These are phyloP conservation scores for Alviniconcha strummeri DNA, from an alignment of 2,888 invertebrate species.

Conservation along the genomic window DNA sequence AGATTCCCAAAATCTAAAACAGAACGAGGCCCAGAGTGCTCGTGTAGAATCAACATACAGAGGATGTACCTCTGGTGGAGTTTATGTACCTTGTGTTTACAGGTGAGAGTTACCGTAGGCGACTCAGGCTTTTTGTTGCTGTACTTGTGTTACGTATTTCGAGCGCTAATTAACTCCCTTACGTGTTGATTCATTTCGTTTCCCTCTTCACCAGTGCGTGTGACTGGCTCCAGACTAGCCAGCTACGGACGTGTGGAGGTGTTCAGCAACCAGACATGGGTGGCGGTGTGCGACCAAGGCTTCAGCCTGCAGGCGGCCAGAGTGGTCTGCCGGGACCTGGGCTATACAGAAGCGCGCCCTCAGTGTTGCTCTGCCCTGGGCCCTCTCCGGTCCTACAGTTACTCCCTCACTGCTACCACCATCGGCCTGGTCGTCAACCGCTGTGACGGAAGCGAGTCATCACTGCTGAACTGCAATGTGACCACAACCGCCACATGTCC, in stretches of 20 bases:
- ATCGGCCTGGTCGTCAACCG: conserved; percentile 32
- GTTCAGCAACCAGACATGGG: conserved; percentile 54
- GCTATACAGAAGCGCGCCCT: conserved; percentile 50
- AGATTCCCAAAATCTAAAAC: too few relatives aligned
- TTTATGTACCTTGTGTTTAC: too few relatives aligned
- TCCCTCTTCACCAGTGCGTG: conserved; percentile 45
- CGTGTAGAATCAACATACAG: too few relatives aligned
- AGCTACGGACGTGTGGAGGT: conserved; percentile 59
- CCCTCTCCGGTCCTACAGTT: neutral
- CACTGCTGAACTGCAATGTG: conserved; percentile 28
- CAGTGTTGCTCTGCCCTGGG: conserved; percentile 57
- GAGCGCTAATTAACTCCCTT: too few relatives aligned
- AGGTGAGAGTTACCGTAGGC: too few relatives aligned
- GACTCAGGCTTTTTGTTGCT: too few relatives aligned
- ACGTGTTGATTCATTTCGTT: too few relatives aligned
- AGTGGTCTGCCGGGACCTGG: conserved; percentile 55
- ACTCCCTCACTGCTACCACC: neutral
- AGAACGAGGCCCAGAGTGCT: too few relatives aligned
- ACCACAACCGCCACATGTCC: conserved; percentile 36
- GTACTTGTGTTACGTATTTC: too few relatives aligned
- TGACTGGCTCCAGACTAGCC: conserved; percentile 46
- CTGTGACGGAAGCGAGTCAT: conserved; percentile 31
- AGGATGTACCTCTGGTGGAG: too few relatives aligned
- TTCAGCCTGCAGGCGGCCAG: conserved; percentile 51
- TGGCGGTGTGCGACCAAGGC: conserved; percentile 54